Percentiles rank a stretch among this genome's conserved stretches.
phyloP scores from a whole-genome alignment of 2,888 invertebrate genomes.

The Stenichneumon culpator region DNA sequence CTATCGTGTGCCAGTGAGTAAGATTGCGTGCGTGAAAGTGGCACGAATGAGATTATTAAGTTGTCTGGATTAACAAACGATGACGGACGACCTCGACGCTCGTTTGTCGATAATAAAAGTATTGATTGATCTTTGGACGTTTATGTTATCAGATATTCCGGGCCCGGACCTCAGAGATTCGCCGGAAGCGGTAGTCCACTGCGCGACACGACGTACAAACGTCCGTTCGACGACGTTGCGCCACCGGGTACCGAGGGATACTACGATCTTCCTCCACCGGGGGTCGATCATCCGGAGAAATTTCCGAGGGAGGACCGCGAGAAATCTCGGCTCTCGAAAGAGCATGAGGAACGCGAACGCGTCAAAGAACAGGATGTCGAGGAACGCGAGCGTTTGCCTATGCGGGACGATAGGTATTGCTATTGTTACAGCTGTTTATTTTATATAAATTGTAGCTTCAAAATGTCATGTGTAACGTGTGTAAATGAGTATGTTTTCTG shows the following conservation, averaged over 20 bases:
- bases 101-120: conserved; percentile 27
- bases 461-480: background rate
- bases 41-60: conserved; percentile 26
- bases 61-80: conserved; percentile 19
- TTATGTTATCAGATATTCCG: conserved; percentile 81
- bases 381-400: conserved; percentile 78
- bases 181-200: conserved; percentile 70
- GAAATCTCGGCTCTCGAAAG: conserved; percentile 75
- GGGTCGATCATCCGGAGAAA: conserved; percentile 82
- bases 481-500: conserved; percentile 23
- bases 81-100: conserved; percentile 33
- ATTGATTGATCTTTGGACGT: conserved; percentile 52
- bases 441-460: background rate
- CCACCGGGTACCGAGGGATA: conserved; percentile 86
- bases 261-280: conserved; percentile 83
- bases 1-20: conserved; percentile 44
- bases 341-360: conserved; percentile 80
- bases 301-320: conserved; percentile 78
- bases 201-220: conserved; percentile 79
- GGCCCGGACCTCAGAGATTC: conserved; percentile 78
- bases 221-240: conserved; percentile 83
- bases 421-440: background rate
- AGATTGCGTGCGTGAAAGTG: conserved; percentile 49
- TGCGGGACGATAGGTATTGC: conserved; percentile 80
- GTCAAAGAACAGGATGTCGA: conserved; percentile 80